Evolutionary conservation across 1,140 invertebrate species (phyloP).

Genomic region (Campoletis sonorensis): DNA sequence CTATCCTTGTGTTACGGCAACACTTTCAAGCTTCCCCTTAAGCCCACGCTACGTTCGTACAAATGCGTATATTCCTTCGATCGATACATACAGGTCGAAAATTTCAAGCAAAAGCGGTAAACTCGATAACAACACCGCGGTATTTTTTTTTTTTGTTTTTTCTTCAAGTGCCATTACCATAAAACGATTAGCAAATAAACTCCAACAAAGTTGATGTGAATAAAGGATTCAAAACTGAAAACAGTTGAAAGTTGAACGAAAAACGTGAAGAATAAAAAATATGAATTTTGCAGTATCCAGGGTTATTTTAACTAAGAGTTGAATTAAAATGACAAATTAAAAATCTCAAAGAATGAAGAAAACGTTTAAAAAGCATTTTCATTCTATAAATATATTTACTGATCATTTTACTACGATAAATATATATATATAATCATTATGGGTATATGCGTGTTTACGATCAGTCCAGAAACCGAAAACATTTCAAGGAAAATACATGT

Average conservation of each 20-base stretch:
- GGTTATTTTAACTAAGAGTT: no score
- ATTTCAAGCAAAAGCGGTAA: neutral
- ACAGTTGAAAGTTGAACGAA: no score
- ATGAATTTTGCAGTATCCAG: no score
- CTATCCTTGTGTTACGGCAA: neutral
- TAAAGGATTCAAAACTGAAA: no score
- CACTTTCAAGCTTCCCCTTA: conserved; percentile 21
- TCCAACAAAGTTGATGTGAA: no score
- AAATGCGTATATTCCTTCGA: neutral
- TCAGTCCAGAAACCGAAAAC: conserved; percentile 20
- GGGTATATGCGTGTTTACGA: neutral
- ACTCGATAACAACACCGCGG: neutral
- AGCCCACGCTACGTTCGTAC: conserved; percentile 20
- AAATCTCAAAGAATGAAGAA: neutral
- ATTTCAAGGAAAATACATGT: neutral
- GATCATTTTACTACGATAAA: no score
- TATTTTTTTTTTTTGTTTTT: neutral
- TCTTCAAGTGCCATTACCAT: neutral
- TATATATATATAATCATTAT: neutral
- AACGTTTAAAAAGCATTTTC: no score
- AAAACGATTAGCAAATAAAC: neutral
- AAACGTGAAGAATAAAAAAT: no score
- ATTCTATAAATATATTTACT: no score
- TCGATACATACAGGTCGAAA: neutral
- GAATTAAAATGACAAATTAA: neutral